phyloP scores from a whole-genome alignment of 2,797 vertebrate genomes.

The Macropodus opercularis region DNA sequence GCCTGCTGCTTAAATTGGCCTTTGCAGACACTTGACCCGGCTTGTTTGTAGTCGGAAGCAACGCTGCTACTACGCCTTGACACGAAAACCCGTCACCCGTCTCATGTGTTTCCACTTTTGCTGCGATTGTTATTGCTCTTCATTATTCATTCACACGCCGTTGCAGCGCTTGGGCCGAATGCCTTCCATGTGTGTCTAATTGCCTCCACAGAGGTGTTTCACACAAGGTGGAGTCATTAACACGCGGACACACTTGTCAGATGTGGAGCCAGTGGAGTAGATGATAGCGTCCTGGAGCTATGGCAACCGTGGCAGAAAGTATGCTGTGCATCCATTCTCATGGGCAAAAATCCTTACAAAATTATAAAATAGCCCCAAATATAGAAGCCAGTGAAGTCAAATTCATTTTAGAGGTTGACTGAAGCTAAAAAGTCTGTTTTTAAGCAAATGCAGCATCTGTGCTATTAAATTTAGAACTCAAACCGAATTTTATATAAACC shows the following conservation, averaged over 20 bases:
- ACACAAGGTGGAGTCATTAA: conserved; percentile 76
- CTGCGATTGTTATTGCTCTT: conserved; percentile 78
- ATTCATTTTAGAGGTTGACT: too few relatives aligned
- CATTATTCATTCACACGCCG: conserved; percentile 76
- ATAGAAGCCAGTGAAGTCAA: neutral
- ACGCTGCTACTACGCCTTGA: too few relatives aligned
- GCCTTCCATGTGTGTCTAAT: conserved; percentile 80
- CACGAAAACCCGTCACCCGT: too few relatives aligned
- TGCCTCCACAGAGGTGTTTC: conserved; percentile 69
- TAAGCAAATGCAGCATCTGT: too few relatives aligned
- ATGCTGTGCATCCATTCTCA: neutral
- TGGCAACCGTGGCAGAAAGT: neutral
- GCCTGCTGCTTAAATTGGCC: too few relatives aligned
- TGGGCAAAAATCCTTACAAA: neutral
- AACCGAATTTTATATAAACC: neutral
- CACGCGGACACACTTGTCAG: conserved; percentile 70
- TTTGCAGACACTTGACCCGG: neutral
- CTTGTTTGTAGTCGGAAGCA: conserved; percentile 31
- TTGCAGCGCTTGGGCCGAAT: conserved; percentile 70
- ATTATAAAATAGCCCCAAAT: neutral
- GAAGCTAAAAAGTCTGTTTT: too few relatives aligned
- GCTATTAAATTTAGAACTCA: too few relatives aligned
- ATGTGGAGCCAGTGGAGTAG: conserved; percentile 64
- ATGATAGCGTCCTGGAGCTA: conserved; percentile 19
- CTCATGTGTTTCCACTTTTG: conserved; percentile 81